phyloP scores from a whole-genome alignment of 2,888 invertebrate species.

The Callimorpha dominula region DNA sequence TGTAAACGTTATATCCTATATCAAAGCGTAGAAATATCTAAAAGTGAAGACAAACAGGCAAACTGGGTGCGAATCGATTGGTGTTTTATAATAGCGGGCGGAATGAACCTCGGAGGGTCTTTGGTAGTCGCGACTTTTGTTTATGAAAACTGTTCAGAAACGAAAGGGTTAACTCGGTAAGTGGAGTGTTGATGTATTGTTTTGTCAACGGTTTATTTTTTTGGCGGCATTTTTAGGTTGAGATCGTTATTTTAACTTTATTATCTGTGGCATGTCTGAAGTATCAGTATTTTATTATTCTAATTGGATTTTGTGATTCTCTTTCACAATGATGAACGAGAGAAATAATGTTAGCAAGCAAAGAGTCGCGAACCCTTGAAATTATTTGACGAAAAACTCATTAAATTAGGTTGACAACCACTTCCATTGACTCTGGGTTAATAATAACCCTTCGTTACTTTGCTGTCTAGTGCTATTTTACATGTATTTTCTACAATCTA shows the following conservation, averaged over 20 bases:
- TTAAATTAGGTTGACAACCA: not conserved
- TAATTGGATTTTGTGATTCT: not conserved
- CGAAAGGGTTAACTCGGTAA: constrained; percentile 20
- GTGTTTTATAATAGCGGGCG: constrained; percentile 24
- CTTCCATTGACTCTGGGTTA: not conserved
- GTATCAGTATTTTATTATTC: not conserved
- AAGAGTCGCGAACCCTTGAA: not conserved
- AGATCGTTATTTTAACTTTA: not conserved
- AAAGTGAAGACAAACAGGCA: constrained; percentile 21
- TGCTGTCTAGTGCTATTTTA: not conserved
- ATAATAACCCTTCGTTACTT: too few species aligned
- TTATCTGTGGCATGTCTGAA: constrained; percentile 2
- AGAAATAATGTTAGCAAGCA: too few species aligned
- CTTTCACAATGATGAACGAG: not conserved
- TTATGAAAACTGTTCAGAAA: constrained; percentile 18
- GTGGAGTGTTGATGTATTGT: constrained; percentile 20
- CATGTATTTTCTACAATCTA: too few species aligned
- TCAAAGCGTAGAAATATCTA: constrained; percentile 14
- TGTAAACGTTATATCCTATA: constrained; percentile 22
- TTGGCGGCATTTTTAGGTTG: not conserved
- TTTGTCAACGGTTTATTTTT: constrained; percentile 14
- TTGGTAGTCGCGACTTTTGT: constrained; percentile 26
- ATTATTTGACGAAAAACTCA: not conserved
- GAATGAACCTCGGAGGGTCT: constrained; percentile 29
- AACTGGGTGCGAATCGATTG: constrained; percentile 25